Evolutionary conservation across 1,140 invertebrate genomes (phyloP).

Genomic region (Lamellibrachia luymesi): DNA sequence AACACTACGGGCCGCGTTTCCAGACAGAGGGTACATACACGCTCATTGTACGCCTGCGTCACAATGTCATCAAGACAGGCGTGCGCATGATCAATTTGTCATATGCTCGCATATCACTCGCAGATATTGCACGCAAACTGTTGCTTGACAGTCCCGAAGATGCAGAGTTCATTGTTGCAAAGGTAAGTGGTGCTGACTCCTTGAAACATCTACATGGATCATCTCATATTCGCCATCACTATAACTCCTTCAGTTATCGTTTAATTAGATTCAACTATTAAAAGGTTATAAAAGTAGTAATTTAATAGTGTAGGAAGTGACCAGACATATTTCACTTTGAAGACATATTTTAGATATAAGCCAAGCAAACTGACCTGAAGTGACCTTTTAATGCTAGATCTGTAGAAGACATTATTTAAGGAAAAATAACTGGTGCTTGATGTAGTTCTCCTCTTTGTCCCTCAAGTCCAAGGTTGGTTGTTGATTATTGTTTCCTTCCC

Average conservation of each 20-base stretch:
- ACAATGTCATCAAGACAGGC: constrained; percentile 99
- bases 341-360: no score
- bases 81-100: constrained; percentile 94
- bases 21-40: constrained; percentile 88
- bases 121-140: constrained; percentile 91
- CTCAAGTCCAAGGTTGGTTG: no score
- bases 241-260: background rate
- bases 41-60: constrained; percentile 82
- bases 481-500: no score
- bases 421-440: background rate
- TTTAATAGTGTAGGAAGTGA: no score
- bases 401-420: no score
- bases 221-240: background rate
- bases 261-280: background rate
- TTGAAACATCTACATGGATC: background rate
- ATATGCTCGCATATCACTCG: constrained; percentile 93
- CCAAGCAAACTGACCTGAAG: background rate
- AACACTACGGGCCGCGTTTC: constrained; percentile 65
- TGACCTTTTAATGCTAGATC: background rate
- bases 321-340: no score
- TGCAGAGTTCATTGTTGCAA: constrained; percentile 98
- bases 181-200: constrained; percentile 58
- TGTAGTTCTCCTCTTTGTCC: no score
- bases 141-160: constrained; percentile 92
- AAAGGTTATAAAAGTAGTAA: background rate